Conservation (phyloP, 2,113 vertebrate species). For the Athene noctua region DNA sequence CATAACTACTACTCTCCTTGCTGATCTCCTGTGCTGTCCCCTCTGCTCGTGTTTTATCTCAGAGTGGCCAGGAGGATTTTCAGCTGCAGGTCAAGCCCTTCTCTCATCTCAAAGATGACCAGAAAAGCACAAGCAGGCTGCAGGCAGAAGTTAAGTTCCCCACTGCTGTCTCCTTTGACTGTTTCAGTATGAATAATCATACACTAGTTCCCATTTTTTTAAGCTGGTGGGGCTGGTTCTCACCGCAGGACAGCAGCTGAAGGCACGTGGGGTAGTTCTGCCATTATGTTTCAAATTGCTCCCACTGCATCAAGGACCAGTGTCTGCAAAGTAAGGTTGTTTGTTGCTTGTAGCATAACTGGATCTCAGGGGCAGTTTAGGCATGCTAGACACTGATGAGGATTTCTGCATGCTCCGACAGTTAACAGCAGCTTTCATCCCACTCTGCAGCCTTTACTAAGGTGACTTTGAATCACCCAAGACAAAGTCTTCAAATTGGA, state of each 20-base stretch:
- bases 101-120: background rate
- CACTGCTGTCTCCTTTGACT: background rate
- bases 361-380: background rate
- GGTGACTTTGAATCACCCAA: background rate
- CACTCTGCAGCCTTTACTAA: background rate
- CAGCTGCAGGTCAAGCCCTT: background rate
- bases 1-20: background rate
- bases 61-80: background rate
- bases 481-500: background rate
- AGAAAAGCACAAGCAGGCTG: background rate
- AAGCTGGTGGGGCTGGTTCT: background rate
- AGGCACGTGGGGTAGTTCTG: background rate
- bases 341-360: background rate
- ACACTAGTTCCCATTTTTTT: background rate
- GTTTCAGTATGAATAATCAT: constrained; percentile 26
- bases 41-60: background rate
- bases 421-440: background rate
- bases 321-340: background rate
- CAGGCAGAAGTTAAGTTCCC: background rate
- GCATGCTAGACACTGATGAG: background rate
- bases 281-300: background rate
- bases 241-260: background rate
- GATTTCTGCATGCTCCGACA: background rate
- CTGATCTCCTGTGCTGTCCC: background rate
- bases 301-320: background rate